Conservation (phyloP, 2,797 vertebrate genomes). For the Oreonectes daqikongensis region DNA sequence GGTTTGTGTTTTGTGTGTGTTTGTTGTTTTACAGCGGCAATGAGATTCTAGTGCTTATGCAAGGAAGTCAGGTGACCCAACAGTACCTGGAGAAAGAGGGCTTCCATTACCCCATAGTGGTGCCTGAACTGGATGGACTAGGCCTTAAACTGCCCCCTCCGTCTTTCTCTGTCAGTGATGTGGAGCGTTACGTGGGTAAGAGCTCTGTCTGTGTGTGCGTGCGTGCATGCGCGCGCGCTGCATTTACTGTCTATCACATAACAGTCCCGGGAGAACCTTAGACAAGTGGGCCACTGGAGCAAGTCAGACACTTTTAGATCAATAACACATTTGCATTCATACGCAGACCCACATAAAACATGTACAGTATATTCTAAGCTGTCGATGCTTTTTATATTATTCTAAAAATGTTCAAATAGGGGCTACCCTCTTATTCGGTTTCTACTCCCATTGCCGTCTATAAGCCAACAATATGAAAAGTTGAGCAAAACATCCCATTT, state of each 20-base stretch:
- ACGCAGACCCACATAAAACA: background rate
- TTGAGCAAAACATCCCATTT: too few relatives aligned
- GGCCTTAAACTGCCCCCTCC: slow-evolving; percentile 89
- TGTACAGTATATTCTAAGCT: background rate
- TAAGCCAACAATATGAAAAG: too few relatives aligned
- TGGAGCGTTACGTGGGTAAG: slow-evolving; percentile 96
- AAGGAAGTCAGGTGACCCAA: slow-evolving; percentile 89
- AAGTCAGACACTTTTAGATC: background rate
- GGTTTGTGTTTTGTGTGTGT: background rate
- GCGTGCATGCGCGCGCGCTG: background rate
- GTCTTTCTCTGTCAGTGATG: slow-evolving; percentile 90
- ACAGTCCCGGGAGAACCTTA: background rate
- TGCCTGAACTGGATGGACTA: slow-evolving; percentile 90
- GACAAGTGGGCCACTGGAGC: slow-evolving; percentile 23
- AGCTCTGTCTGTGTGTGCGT: background rate
- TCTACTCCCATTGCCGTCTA: too few relatives aligned
- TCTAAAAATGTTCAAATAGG: background rate
- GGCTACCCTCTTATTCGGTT: too few relatives aligned
- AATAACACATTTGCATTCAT: background rate
- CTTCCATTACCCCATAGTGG: slow-evolving; percentile 88
- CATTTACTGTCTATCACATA: slow-evolving; percentile 15
- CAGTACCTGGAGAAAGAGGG: slow-evolving; percentile 92
- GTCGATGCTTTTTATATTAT: background rate
- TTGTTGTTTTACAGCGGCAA: slow-evolving; percentile 79
- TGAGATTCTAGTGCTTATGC: slow-evolving; percentile 89